These are phyloP conservation scores for Tortricodes alternella DNA, from an alignment of 2,888 invertebrate species.

Conservation along the genomic window DNA sequence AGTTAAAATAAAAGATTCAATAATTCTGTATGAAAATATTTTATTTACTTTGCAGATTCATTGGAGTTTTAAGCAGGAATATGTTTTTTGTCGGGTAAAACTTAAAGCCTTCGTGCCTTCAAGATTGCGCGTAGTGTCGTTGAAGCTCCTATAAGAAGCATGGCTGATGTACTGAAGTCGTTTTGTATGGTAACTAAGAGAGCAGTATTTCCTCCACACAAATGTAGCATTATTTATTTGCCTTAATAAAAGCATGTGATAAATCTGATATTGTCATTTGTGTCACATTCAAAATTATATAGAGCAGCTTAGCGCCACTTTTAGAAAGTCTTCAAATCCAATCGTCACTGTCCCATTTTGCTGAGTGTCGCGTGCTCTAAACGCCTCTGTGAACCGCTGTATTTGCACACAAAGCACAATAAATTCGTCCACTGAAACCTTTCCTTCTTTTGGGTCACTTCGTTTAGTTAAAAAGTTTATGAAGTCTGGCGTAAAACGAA, in stretches of 20 bases:
- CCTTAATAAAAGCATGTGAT: slow-evolving; percentile 30
- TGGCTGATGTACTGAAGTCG: background rate
- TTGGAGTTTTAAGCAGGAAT: slow-evolving; percentile 54
- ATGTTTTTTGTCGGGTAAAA: slow-evolving; percentile 1
- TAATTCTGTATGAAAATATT: slow-evolving; percentile 9
- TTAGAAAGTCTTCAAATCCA: slow-evolving; percentile 95
- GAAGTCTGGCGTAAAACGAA: slow-evolving; percentile 91
- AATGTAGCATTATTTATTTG: background rate
- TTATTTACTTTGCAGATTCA: slow-evolving; percentile 56
- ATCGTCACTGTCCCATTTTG: slow-evolving; percentile 92
- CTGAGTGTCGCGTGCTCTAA: slow-evolving; percentile 89
- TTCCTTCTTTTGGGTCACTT: slow-evolving; percentile 85
- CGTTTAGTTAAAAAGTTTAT: slow-evolving; percentile 87
- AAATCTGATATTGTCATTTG: too few species aligned
- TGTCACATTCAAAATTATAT: slow-evolving; percentile 60
- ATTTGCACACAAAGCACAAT: slow-evolving; percentile 95
- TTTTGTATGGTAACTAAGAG: slow-evolving; percentile 17
- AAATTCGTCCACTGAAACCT: slow-evolving; percentile 92
- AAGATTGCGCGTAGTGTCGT: background rate
- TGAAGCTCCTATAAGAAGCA: background rate
- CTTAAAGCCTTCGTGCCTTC: background rate
- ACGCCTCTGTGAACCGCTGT: slow-evolving; percentile 94
- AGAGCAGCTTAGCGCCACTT: slow-evolving; percentile 90
- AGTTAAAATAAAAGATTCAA: background rate
- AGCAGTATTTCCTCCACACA: slow-evolving; percentile 24